Conservation (phyloP, 2,113 vertebrate species). For the Pogonocichla stellata region DNA sequence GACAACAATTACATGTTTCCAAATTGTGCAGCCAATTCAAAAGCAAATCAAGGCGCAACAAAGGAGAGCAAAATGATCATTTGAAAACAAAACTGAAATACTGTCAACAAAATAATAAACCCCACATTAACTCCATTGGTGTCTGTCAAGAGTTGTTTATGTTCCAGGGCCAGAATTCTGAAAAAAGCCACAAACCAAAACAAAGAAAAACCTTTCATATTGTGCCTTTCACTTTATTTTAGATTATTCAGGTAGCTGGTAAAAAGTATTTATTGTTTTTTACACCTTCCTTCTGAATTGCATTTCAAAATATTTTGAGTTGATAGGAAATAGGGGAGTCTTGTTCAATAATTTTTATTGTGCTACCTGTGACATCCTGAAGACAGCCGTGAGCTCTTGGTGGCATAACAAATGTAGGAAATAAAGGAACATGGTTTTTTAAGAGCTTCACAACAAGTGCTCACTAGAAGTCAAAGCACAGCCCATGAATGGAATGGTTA, state of each 20-base stretch:
- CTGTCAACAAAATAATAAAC: not conserved
- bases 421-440: not conserved
- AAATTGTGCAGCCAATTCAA: not conserved
- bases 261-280: not conserved
- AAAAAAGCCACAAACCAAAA: not conserved
- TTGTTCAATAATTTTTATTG: not conserved
- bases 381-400: not conserved
- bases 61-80: not conserved
- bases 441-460: not conserved
- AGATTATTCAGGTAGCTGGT: not conserved
- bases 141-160: not conserved
- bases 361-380: not conserved
- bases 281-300: not conserved
- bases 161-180: not conserved
- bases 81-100: not conserved
- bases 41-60: not conserved
- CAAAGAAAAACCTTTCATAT: not conserved
- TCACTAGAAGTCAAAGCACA: not conserved
- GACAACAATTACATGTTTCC: not conserved
- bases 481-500: not conserved
- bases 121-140: not conserved
- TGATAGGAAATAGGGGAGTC: not conserved
- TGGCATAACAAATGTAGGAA: not conserved
- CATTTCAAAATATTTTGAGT: not conserved
- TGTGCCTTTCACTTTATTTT: not conserved